Evolutionary conservation across 1,140 invertebrate species (phyloP).

Genomic region (Cotesia glomerata): DNA sequence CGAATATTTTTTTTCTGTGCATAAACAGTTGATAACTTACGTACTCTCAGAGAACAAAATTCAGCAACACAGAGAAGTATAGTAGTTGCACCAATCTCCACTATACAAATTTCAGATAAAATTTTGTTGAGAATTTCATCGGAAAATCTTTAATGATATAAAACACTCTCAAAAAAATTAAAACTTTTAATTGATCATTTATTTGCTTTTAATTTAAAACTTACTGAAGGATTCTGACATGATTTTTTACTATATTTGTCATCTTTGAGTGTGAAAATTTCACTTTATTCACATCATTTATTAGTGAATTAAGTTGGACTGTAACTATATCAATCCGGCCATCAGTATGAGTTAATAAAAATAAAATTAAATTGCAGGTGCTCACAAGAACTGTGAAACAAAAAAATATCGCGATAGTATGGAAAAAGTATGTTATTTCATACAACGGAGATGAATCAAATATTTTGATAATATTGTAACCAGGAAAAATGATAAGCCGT

Average conservation of each 20-base stretch:
- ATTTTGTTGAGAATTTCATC: background rate
- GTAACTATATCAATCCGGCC: conserved; percentile 32
- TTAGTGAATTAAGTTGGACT: conserved; percentile 11
- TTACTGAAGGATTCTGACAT: conserved; percentile 8
- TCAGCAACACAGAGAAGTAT: conserved; percentile 36
- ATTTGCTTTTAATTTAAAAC: background rate
- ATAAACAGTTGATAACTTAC: background rate
- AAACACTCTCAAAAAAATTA: background rate
- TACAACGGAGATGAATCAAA: conserved; percentile 33
- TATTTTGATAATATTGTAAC: conserved; percentile 38
- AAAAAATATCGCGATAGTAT: conserved; percentile 35
- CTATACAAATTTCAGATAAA: conserved; percentile 29
- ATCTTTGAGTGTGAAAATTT: background rate
- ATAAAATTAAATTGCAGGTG: conserved; percentile 26
- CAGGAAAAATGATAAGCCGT: conserved; percentile 40
- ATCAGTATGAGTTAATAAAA: conserved; percentile 33
- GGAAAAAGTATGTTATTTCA: conserved; percentile 37
- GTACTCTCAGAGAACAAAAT: conserved; percentile 32
- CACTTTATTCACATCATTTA: background rate
- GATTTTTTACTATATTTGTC: conserved; percentile 1
- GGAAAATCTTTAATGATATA: background rate
- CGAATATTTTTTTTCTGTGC: background rate
- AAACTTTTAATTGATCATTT: background rate
- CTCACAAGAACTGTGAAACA: conserved; percentile 34
- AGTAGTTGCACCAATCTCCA: conserved; percentile 38